Conservation (phyloP, 1,140 invertebrate genomes). For the Dufourea novaeangliae region DNA sequence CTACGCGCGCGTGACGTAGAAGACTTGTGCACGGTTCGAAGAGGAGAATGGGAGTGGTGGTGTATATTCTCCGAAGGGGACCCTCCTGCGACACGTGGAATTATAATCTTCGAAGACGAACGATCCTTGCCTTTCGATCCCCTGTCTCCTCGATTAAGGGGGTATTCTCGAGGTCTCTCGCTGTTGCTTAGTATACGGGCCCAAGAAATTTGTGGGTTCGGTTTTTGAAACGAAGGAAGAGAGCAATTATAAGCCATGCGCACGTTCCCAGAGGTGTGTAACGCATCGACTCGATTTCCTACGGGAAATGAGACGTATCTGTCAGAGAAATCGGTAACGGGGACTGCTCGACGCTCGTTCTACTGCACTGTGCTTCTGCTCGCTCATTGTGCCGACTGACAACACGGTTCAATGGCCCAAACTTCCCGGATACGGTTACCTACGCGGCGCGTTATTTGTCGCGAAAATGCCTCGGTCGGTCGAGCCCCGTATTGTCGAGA, state of each 20-base stretch:
- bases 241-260: background rate
- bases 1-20: conserved; percentile 41
- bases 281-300: conserved; percentile 57
- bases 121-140: too few relatives aligned
- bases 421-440: conserved; percentile 78
- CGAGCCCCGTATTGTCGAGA: too few relatives aligned
- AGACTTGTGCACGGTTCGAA: too few relatives aligned
- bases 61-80: too few relatives aligned
- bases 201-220: too few relatives aligned
- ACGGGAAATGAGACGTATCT: conserved; percentile 44
- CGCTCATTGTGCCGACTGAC: conserved; percentile 54
- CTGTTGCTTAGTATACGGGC: too few relatives aligned
- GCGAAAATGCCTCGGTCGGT: conserved; percentile 43
- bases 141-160: too few relatives aligned
- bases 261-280: background rate
- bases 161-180: too few relatives aligned
- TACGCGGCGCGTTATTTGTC: conserved; percentile 52
- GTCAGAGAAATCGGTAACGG: conserved; percentile 47
- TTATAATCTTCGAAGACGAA: too few relatives aligned
- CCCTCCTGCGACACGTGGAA: too few relatives aligned
- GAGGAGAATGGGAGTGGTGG: too few relatives aligned
- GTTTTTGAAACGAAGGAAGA: background rate
- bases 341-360: conserved; percentile 53
- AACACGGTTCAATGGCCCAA: conserved; percentile 78
- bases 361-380: conserved; percentile 36